Percentiles rank a stretch among this genome's conserved stretches.
Evolutionary conservation across 2,113 vertebrate genomes (phyloP).

Genomic region (Thunnus thynnus): DNA sequence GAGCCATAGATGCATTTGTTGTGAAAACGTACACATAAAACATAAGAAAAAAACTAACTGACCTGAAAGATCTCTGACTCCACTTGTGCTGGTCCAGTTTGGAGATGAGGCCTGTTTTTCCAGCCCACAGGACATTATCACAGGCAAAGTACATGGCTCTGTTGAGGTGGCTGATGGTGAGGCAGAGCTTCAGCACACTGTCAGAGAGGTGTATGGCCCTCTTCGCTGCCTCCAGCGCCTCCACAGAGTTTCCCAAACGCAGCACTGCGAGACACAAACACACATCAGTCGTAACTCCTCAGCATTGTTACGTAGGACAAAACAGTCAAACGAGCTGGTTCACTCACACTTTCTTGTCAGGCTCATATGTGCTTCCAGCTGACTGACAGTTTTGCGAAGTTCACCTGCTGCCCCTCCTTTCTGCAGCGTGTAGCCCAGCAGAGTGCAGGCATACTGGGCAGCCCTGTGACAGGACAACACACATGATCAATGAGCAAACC

Average conservation of each 20-base stretch:
- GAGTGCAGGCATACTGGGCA: constrained; percentile 91
- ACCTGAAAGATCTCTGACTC: constrained; percentile 95
- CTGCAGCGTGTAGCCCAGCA: constrained; percentile 88
- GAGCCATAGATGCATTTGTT: background rate
- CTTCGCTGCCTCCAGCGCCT: constrained; percentile 91
- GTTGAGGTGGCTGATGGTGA: constrained; percentile 94
- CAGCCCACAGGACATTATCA: constrained; percentile 94
- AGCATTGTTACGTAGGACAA: background rate
- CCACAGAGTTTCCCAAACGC: constrained; percentile 92
- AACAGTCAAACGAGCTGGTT: background rate
- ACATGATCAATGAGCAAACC: background rate
- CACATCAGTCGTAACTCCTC: background rate
- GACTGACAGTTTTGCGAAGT: constrained; percentile 81
- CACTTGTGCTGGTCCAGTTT: constrained; percentile 91
- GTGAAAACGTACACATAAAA: background rate
- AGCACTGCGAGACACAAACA: constrained; percentile 84
- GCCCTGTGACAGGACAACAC: constrained; percentile 81
- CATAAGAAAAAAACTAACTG: background rate
- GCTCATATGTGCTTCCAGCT: constrained; percentile 92
- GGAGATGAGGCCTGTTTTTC: constrained; percentile 85
- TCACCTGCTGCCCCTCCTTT: constrained; percentile 81
- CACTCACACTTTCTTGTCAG: constrained; percentile 91
- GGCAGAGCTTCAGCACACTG: constrained; percentile 90
- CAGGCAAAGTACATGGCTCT: constrained; percentile 94
- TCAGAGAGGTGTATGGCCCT: constrained; percentile 92